Conservation (phyloP, 2,888 invertebrate species). For the Sympetrum striolatum region DNA sequence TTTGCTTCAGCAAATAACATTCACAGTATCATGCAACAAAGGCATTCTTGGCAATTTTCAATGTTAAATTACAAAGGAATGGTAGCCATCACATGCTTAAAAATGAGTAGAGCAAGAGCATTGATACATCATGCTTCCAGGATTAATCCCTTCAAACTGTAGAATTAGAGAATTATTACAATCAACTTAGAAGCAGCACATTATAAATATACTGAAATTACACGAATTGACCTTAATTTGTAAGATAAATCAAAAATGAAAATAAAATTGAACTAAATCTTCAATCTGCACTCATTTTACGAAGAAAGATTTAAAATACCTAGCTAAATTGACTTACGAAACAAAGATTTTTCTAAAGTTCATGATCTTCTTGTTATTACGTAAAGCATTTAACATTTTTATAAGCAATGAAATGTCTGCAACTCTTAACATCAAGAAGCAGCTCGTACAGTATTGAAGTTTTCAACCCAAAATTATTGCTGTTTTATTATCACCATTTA, state of each 20-base stretch:
- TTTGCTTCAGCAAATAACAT: conserved; percentile 18
- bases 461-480: conserved; percentile 16
- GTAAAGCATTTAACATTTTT: neutral
- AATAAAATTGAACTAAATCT: neutral
- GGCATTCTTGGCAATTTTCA: conserved; percentile 38
- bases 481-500: neutral
- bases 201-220: neutral
- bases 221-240: neutral
- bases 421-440: neutral
- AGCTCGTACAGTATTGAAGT: neutral
- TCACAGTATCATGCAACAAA: conserved; percentile 37
- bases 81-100: conserved; percentile 13
- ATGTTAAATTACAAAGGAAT: neutral
- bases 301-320: conserved; percentile 13
- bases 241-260: neutral
- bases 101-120: neutral
- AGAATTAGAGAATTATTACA: neutral
- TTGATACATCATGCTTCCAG: neutral
- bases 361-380: neutral
- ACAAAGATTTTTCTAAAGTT: neutral
- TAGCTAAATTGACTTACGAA: neutral
- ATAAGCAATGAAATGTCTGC: neutral
- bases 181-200: neutral
- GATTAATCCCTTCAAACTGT: neutral
- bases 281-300: neutral